Conservation (phyloP, 1,140 invertebrate genomes). For the Drosophila quadrilineata region DNA sequence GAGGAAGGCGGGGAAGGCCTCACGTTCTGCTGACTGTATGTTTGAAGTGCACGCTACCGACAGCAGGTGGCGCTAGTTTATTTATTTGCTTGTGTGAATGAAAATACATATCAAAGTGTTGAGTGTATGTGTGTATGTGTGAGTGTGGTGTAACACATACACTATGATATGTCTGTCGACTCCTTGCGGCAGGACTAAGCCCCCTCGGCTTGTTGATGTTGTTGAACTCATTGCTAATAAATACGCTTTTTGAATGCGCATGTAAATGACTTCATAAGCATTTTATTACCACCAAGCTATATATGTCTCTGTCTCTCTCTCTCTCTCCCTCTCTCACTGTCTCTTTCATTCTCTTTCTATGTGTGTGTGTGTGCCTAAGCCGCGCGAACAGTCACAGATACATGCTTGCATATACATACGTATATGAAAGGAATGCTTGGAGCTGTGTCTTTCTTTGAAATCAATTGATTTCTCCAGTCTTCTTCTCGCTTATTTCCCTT, state of each 20-base stretch:
- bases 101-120: background rate
- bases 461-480: constrained; percentile 44
- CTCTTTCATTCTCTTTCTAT: background rate
- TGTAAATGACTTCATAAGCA: constrained; percentile 79
- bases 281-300: constrained; percentile 67
- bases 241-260: constrained; percentile 78
- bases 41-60: constrained; percentile 60
- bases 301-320: constrained; percentile 1
- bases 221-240: constrained; percentile 79
- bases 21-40: constrained; percentile 13
- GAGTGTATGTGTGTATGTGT: background rate
- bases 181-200: background rate
- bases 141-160: constrained; percentile 26
- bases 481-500: background rate
- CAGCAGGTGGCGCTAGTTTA: constrained; percentile 75
- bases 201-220: constrained; percentile 70
- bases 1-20: background rate
- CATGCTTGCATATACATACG: background rate
- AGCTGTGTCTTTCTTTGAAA: constrained; percentile 35
- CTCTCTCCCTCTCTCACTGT: background rate
- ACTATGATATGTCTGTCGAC: constrained; percentile 7
- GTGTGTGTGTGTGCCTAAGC: constrained; percentile 1
- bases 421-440: too few species aligned
- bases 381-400: background rate
- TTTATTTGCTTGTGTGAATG: constrained; percentile 64